Evolutionary conservation across 1,140 invertebrate genomes (phyloP).

Genomic region (Hylaeus volcanicus): DNA sequence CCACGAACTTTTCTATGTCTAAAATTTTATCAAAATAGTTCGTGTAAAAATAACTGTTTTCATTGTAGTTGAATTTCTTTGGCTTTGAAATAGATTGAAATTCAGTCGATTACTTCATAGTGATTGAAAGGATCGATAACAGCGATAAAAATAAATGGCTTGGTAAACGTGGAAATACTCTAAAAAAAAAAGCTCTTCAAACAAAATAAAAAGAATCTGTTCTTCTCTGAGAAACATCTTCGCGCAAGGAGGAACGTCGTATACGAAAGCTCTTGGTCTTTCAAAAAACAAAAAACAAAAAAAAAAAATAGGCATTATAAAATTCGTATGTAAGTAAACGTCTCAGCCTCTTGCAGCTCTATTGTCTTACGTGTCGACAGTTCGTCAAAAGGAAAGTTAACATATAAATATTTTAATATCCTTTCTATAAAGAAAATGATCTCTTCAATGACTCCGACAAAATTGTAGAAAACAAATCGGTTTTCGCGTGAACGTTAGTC

Average conservation of each 20-base stretch:
- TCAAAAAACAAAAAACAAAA: neutral
- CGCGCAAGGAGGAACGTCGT: conserved; percentile 7
- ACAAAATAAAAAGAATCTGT: neutral
- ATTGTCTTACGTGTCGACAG: neutral
- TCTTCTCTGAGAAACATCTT: conserved; percentile 11
- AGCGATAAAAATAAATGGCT: neutral
- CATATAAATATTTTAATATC: too few species aligned
- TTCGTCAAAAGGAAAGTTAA: too few species aligned
- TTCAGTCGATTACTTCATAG: too few species aligned
- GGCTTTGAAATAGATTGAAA: neutral
- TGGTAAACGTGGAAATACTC: neutral
- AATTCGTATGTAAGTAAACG: neutral
- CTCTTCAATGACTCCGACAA: too few species aligned
- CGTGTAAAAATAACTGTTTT: neutral
- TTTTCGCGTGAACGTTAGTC: conserved; percentile 5
- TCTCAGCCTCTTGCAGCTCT: conserved; percentile 36
- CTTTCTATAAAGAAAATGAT: too few species aligned
- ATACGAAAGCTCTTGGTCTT: neutral
- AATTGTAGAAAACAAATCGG: neutral
- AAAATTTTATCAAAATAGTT: neutral
- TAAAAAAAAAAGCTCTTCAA: too few species aligned
- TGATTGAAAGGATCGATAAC: neutral
- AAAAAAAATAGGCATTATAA: conserved; percentile 15
- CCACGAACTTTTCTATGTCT: too few species aligned
- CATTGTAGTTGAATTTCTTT: neutral